Evolutionary conservation across 1,140 invertebrate genomes (phyloP).

Genomic region (Oscheius sp.): DNA sequence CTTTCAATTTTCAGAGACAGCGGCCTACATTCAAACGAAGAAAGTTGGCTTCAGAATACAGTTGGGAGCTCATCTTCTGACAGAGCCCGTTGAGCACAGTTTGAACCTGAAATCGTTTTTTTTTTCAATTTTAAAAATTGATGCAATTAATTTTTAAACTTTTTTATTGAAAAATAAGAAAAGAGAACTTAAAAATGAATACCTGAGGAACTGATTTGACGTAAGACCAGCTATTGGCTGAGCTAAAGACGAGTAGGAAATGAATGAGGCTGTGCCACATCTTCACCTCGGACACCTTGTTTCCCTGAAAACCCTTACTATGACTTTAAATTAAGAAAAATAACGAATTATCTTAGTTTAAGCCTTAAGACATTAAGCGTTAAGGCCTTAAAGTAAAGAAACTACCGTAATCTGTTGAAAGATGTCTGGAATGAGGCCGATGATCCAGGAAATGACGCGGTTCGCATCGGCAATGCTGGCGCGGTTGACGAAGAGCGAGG

Average conservation of each 20-base stretch:
- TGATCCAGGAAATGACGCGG: constrained; percentile 18
- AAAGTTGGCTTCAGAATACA: constrained; percentile 12
- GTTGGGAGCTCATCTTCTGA: constrained; percentile 24
- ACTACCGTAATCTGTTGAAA: constrained; percentile 19
- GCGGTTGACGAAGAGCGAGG: constrained; percentile 30
- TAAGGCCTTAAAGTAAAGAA: not conserved
- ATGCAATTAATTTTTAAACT: no score
- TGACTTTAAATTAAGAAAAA: not conserved
- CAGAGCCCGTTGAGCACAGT: constrained; percentile 39
- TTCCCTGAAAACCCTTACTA: constrained; percentile 12
- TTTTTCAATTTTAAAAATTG: no score
- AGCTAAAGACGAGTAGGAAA: constrained; percentile 35
- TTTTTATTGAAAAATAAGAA: not conserved
- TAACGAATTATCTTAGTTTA: not conserved
- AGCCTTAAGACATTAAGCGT: no score
- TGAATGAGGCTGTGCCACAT: constrained; percentile 31
- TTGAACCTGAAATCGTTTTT: constrained; percentile 23
- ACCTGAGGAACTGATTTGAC: constrained; percentile 20
- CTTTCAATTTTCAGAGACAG: not conserved
- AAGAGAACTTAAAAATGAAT: no score
- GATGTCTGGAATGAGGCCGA: constrained; percentile 14
- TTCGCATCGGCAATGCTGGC: constrained; percentile 17
- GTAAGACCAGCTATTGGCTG: constrained; percentile 31
- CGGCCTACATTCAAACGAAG: constrained; percentile 4
- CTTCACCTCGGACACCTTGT: constrained; percentile 30